Evolutionary conservation across 1,140 invertebrate species (phyloP), one percentile per base, ranked within the genome.

Genomic region (Varroa destructor): DNA sequence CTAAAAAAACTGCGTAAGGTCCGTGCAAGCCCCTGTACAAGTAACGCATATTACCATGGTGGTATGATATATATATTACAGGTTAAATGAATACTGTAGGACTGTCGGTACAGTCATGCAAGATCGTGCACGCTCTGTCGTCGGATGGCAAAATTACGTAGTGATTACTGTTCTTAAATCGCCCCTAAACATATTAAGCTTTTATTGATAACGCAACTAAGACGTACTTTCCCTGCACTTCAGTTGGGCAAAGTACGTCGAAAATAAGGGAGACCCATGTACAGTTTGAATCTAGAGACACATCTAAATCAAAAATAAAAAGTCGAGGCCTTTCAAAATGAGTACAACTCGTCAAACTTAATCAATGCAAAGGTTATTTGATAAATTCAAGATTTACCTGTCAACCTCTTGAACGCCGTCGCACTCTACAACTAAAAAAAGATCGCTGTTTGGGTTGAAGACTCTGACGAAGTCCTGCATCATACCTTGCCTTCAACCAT

Each of bases 391-490:
- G 37, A 36, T 37, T 12, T 67, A 67, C 46, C 61, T n/a, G 40
- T 67, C 10, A 37, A 67, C 61, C 37, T 36, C 40, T 46, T 67
- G 61, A 46, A 67, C 61, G 8, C 46, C 61, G 37, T 67, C 46
- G 12, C 61, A 46, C 36, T 67, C 61, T 12, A 67, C 46, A 14
- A 67, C 14, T 12, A 67, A 46, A 1, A 67, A 8, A 36, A 67
- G 61, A 43, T 67, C 61, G 61, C 61, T 67, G 12, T 67, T 37
- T 36, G 61, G 37, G 8, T 67, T 12, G 37, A 67, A 67, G 14
- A 14, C 12, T 12, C 61, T 12, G 37, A 67, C 61, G 37, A 67
- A 67, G 61, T 67, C 61, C 46, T 67, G 61, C 12, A 67, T 67
- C 10, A 67, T 37, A 14, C 40, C 46, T 37, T 67, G 61, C 37